Conservation (phyloP, 2,888 invertebrate genomes). For the Dryadula phaetusa region DNA sequence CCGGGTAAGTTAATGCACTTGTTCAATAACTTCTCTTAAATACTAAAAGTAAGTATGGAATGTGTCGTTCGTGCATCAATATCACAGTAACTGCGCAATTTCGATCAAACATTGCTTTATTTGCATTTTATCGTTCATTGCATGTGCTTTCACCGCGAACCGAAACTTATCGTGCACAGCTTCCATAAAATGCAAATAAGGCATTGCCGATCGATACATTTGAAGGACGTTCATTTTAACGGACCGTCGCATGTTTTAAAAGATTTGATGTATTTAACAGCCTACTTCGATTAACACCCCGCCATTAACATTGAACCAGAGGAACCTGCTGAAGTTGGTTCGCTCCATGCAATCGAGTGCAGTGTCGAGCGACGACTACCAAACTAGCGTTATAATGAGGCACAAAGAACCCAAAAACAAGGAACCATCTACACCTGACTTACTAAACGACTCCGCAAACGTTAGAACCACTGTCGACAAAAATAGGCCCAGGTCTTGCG, state of each 20-base stretch:
- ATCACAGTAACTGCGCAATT: constrained; percentile 57
- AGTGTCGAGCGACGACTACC: constrained; percentile 82
- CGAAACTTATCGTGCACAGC: constrained; percentile 77
- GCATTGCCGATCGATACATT: constrained; percentile 59
- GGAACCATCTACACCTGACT: constrained; percentile 84
- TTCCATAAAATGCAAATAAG: constrained; percentile 83
- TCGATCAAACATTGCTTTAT: constrained; percentile 76
- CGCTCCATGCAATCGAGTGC: constrained; percentile 84
- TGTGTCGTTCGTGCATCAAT: constrained; percentile 58
- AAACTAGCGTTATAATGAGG: constrained; percentile 79
- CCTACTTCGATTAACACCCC: constrained; percentile 81
- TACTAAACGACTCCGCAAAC: constrained; percentile 83
- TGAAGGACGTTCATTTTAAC: constrained; percentile 61
- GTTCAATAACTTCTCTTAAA: background rate
- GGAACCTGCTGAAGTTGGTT: constrained; percentile 84
- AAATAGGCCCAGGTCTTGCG: constrained; percentile 88
- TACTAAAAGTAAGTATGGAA: constrained; percentile 32
- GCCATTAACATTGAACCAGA: constrained; percentile 84
- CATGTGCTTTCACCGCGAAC: constrained; percentile 78
- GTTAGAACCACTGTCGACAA: constrained; percentile 80
- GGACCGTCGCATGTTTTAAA: constrained; percentile 78
- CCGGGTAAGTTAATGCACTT: constrained; percentile 64
- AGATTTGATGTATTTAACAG: constrained; percentile 82
- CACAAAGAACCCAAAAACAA: constrained; percentile 78
- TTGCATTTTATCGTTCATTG: constrained; percentile 83